A percentile compares a stretch with the other conserved stretches of the same genome.
Evolutionary conservation across 2,888 invertebrate genomes (phyloP).

Genomic region (Alentia gelatinosa): DNA sequence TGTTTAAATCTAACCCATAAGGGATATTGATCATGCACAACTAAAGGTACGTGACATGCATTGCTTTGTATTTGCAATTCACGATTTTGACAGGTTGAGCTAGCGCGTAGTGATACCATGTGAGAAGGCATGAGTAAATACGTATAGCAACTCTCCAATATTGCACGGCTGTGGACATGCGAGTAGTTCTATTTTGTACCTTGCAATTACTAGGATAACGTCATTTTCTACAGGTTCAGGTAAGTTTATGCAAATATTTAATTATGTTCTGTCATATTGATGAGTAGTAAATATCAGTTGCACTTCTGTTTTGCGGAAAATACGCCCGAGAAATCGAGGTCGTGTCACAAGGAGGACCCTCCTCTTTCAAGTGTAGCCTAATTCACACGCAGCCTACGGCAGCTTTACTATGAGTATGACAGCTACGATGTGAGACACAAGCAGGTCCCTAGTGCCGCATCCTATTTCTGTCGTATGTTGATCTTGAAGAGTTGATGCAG

Average conservation of each 20-base stretch:
- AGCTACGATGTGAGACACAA: conserved; percentile 7
- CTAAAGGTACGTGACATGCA: background rate
- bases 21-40: background rate
- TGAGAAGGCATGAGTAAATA: conserved; percentile 56
- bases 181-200: conserved; percentile 35
- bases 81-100: conserved; percentile 23
- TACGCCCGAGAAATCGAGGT: background rate
- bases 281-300: background rate
- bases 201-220: conserved; percentile 44
- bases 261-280: background rate
- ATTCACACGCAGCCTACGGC: conserved; percentile 21
- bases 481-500: background rate
- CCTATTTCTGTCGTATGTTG: background rate
- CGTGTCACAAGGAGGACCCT: conserved; percentile 44
- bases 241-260: conserved; percentile 55
- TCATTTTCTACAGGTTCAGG: background rate
- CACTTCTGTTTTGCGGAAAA: conserved; percentile 23
- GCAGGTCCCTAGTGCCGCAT: background rate
- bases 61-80: background rate
- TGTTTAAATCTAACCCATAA: background rate
- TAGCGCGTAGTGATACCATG: conserved; percentile 5
- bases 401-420: conserved; percentile 43
- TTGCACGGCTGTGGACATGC: conserved; percentile 42
- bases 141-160: conserved; percentile 57
- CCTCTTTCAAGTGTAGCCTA: conserved; percentile 24